Evolutionary conservation across 2,888 invertebrate species (phyloP).

Genomic region (Nyleta sp.): DNA sequence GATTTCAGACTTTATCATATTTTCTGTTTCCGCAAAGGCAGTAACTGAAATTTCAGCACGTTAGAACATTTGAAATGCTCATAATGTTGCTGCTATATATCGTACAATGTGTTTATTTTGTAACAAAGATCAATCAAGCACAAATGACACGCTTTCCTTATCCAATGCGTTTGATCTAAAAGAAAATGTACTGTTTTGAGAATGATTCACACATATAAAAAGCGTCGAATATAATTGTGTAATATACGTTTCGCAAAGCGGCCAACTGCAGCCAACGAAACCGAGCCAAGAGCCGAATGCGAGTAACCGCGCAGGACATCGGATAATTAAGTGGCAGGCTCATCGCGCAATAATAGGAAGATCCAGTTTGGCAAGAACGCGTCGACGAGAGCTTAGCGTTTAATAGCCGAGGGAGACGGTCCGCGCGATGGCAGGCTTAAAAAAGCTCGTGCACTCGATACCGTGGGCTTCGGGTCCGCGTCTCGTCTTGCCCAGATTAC

Average conservation of each 20-base stretch:
- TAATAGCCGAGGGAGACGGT: conserved; percentile 19
- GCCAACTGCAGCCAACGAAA: conserved; percentile 18
- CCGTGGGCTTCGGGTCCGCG: conserved; percentile 10
- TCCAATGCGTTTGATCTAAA: too few species aligned
- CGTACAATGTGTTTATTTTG: too few species aligned
- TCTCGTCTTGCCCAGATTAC: conserved; percentile 47
- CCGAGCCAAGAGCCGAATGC: conserved; percentile 23
- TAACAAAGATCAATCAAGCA: too few species aligned
- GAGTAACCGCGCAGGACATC: conserved; percentile 13
- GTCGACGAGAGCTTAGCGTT: conserved; percentile 33
- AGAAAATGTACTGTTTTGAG: too few species aligned
- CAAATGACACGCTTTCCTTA: too few species aligned
- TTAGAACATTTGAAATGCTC: too few species aligned
- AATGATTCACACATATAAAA: too few species aligned
- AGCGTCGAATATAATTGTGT: background rate
- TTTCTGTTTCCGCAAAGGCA: too few species aligned
- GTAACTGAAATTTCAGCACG: too few species aligned
- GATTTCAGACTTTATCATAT: too few species aligned
- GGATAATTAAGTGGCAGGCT: conserved; percentile 38
- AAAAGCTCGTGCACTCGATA: conserved; percentile 40
- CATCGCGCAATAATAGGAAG: conserved; percentile 39
- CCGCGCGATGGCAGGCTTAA: conserved; percentile 31
- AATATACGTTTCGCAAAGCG: conserved; percentile 15
- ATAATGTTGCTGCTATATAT: too few species aligned
- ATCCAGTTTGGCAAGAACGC: conserved; percentile 40